A percentile compares a stretch with the other conserved stretches of the same genome.
Conservation (phyloP, 2,113 vertebrate species). For the Thryonomys swinderianus region DNA sequence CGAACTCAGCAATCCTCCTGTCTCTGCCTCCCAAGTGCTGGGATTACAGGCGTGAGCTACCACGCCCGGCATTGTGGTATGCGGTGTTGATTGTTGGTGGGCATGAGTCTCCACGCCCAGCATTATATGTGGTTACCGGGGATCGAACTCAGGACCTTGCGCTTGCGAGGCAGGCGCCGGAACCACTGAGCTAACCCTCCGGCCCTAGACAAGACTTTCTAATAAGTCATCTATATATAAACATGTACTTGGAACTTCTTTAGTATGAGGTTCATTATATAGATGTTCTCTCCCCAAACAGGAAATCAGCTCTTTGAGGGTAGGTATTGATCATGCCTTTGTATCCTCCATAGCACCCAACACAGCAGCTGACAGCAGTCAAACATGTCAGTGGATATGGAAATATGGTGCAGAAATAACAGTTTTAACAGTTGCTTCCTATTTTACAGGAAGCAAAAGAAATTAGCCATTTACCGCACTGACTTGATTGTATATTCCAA, state of each 20-base stretch:
- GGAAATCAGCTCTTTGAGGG: neutral
- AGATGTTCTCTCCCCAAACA: neutral
- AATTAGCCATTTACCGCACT: neutral
- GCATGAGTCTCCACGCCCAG: too few relatives aligned
- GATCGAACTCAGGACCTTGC: too few relatives aligned
- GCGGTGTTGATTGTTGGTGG: too few relatives aligned
- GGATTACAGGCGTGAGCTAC: too few relatives aligned
- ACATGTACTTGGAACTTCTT: neutral
- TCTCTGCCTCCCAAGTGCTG: too few relatives aligned
- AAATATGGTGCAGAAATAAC: neutral
- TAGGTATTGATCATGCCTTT: neutral
- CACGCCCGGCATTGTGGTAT: too few relatives aligned
- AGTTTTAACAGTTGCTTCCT: neutral
- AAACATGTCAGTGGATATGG: neutral
- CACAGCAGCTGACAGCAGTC: neutral
- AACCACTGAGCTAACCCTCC: too few relatives aligned
- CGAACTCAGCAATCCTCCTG: too few relatives aligned
- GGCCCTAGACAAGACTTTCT: neutral
- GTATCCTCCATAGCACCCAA: neutral
- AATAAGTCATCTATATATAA: neutral
- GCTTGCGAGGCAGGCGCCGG: too few relatives aligned
- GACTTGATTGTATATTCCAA: too few relatives aligned
- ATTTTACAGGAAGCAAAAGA: neutral
- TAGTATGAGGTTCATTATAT: neutral
- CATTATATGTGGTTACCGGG: too few relatives aligned